phyloP scores from a whole-genome alignment of 2,888 invertebrate genomes.

The Xylophagus ater region DNA sequence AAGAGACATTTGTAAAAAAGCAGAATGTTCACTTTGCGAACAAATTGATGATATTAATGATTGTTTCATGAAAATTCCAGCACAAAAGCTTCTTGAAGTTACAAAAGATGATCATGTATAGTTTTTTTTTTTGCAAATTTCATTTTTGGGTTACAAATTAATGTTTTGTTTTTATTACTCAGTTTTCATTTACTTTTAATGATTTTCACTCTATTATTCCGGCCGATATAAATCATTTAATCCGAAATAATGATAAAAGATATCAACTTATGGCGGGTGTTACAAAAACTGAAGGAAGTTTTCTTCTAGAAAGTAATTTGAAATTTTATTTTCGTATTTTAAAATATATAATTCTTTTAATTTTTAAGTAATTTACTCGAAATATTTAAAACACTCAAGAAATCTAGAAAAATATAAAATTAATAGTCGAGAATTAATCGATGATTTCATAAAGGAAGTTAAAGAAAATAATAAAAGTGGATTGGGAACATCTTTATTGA shows the following conservation, averaged over 20 bases:
- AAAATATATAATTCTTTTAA: background rate
- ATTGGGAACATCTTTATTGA: conserved; percentile 32
- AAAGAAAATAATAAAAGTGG: conserved; percentile 30
- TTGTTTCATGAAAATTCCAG: conserved; percentile 27
- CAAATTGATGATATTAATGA: conserved; percentile 22
- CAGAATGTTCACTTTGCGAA: conserved; percentile 30
- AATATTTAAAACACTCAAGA: conserved; percentile 9
- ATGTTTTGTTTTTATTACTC: no score
- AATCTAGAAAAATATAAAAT: conserved; percentile 3
- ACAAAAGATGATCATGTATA: background rate
- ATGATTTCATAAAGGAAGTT: conserved; percentile 15
- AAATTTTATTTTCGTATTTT: background rate
- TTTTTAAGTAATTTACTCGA: background rate
- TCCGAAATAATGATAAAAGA: conserved; percentile 19
- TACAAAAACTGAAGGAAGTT: conserved; percentile 41
- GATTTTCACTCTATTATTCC: conserved; percentile 26
- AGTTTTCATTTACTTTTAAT: no score
- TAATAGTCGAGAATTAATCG: conserved; percentile 13
- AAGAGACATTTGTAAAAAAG: conserved; percentile 32
- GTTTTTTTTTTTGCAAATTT: background rate
- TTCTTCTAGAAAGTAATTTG: conserved; percentile 38
- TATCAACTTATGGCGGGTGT: conserved; percentile 39
- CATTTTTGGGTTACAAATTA: conserved; percentile 24
- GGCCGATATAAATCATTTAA: conserved; percentile 14
- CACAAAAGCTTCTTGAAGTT: conserved; percentile 23